Conservation (phyloP, 2,888 invertebrate genomes). For the Empis livida region DNA sequence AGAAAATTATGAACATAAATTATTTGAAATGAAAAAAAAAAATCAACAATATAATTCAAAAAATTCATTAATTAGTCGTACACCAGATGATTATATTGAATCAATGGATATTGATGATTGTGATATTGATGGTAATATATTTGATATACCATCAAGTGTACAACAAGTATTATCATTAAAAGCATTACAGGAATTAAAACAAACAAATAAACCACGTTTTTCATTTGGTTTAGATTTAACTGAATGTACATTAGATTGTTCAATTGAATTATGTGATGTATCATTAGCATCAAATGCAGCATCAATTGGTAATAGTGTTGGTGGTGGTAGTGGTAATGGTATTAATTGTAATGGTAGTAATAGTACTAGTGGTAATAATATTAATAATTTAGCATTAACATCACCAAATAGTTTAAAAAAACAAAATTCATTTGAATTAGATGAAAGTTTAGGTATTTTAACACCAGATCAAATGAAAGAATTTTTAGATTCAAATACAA, state of each 20-base stretch:
- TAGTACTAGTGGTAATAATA: background rate
- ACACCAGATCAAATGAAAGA: slow-evolving; percentile 83
- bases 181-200: slow-evolving; percentile 6
- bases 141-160: slow-evolving; percentile 7
- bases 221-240: slow-evolving; percentile 34
- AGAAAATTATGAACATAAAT: background rate
- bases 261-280: slow-evolving; percentile 33
- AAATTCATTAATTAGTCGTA: slow-evolving; percentile 19
- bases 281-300: slow-evolving; percentile 26
- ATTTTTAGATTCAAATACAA: slow-evolving; percentile 47
- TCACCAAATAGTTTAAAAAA: slow-evolving; percentile 35
- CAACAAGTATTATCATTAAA: slow-evolving; percentile 6
- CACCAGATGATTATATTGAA: slow-evolving; percentile 20
- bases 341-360: background rate
- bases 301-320: slow-evolving; percentile 1
- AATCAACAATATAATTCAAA: background rate
- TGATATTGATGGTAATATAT: slow-evolving; percentile 18
- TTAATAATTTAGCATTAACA: background rate
- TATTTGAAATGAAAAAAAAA: background rate
- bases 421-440: slow-evolving; percentile 66
- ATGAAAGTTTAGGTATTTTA: slow-evolving; percentile 75
- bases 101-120: slow-evolving; percentile 22
- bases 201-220: slow-evolving; percentile 22
- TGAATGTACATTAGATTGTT: slow-evolving; percentile 32
- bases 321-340: background rate